phyloP scores from a whole-genome alignment of 2,888 invertebrate species.

The Ashinkailepas kermadecensis region DNA sequence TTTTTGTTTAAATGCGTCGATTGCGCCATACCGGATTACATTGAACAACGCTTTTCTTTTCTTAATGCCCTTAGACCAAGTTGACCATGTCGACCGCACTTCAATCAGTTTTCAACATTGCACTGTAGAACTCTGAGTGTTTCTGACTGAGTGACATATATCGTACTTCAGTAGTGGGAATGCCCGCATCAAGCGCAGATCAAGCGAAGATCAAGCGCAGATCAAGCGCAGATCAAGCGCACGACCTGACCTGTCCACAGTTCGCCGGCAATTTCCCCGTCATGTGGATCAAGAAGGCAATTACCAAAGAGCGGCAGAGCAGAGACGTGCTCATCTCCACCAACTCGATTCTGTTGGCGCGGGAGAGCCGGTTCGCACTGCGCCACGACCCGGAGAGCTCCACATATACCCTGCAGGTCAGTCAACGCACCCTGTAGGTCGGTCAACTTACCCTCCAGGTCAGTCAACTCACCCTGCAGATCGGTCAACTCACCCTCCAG shows the following conservation, averaged over 20 bases:
- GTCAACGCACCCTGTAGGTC: background rate
- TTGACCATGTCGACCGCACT: no score
- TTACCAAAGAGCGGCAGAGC: conserved; percentile 40
- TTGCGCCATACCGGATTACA: no score
- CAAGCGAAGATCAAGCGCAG: conserved; percentile 41
- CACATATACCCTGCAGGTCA: conserved; percentile 58
- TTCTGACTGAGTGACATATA: no score
- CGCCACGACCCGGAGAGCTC: conserved; percentile 60
- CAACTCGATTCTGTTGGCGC: conserved; percentile 70
- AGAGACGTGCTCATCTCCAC: conserved; percentile 72
- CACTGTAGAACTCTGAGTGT: no score
- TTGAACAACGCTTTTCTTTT: no score
- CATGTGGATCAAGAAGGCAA: conserved; percentile 65
- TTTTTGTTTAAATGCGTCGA: no score
- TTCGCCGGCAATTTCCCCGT: conserved; percentile 70
- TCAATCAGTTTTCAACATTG: no score
- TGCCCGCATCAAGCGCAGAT: conserved; percentile 38
- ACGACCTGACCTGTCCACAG: background rate
- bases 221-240: conserved; percentile 41
- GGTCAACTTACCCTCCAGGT: no score
- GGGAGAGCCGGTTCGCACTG: conserved; percentile 74
- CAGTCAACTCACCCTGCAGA: no score
- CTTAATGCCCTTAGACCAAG: no score
- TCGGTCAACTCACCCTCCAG: no score
- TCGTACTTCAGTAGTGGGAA: no score